Evolutionary conservation across 2,797 vertebrate genomes (phyloP), one percentile per base, ranked within the genome.

Genomic region (Chromobotia macracanthus): DNA sequence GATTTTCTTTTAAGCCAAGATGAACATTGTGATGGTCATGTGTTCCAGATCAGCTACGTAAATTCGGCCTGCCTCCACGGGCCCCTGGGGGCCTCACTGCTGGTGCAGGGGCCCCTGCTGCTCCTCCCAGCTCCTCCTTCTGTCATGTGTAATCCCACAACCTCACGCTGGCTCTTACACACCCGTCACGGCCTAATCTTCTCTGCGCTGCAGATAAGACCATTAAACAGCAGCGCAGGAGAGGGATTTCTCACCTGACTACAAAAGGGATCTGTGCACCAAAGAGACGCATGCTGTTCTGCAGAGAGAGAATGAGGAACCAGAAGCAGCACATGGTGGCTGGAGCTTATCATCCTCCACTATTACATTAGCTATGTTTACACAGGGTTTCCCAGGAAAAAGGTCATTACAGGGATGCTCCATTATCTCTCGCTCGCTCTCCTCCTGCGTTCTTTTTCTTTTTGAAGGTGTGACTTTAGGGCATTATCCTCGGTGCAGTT

Each of bases 171-270:
- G 76, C 78, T 84, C 80, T 83, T 72, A 81, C 84, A 83, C 38
- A 61, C 82, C 75, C 81, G 77, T 75, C 75, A 80, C 55, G 84
- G 81, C 82, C 87, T 92, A 89, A 92, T 92, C 92, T 91, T 84
- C 75, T 72, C 68, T 1, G 69, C 58, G 38, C 77, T 81, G 66
- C 69, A 80, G 89, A 90, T 90, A 91, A 91, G 83, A 88, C 89
- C 89, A 92, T 93, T 92, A 91, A 91, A 91, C 85, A 89, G 85
- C 81, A 41, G 80, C 90, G 86, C 86, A 85, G 83, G 78, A 88
- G 86, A 89, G 85, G 85, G 90, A 88, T 90, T 90, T 88, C 85
- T 90, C 81, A 85, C 77, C 80, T 77, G 84, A 89, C 87, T 88
- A 88, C 77, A 90, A 90, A 90, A 87, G 87, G 86, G 79, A 71